These are phyloP conservation scores for Cryptocheilus praepositus DNA, from an alignment of 2,888 invertebrate species.

Conservation along the genomic window DNA sequence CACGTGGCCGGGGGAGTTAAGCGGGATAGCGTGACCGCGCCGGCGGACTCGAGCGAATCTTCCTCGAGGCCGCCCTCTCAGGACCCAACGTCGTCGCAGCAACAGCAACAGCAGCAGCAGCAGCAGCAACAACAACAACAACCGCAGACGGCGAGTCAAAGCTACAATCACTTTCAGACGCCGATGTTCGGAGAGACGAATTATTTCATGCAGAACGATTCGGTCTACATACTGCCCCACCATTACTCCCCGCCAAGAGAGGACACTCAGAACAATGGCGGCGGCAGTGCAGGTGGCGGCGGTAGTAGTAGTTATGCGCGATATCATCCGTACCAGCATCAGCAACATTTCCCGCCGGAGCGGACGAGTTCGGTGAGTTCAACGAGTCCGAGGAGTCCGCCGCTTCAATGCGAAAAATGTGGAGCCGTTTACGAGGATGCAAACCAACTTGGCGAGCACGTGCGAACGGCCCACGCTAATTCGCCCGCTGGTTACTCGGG, in stretches of 20 bases:
- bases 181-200: constrained; percentile 62
- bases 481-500: constrained; percentile 65
- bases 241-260: constrained; percentile 76
- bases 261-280: constrained; percentile 76
- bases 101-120: constrained; percentile 62
- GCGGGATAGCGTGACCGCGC: constrained; percentile 76
- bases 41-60: constrained; percentile 85
- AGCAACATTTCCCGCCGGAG: constrained; percentile 73
- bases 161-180: constrained; percentile 58
- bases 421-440: constrained; percentile 87
- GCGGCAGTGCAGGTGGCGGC: constrained; percentile 54
- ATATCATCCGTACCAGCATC: constrained; percentile 76
- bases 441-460: constrained; percentile 84
- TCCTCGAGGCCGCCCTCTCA: constrained; percentile 77
- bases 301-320: constrained; percentile 55
- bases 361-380: constrained; percentile 75
- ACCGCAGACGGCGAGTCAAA: constrained; percentile 42
- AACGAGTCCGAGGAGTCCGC: constrained; percentile 81
- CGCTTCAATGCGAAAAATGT: constrained; percentile 89
- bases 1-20: constrained; percentile 78
- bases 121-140: constrained; percentile 64
- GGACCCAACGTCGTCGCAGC: constrained; percentile 75
- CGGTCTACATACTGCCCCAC: constrained; percentile 72
- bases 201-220: constrained; percentile 67
- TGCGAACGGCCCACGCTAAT: constrained; percentile 80